These are phyloP conservation scores for Chromobotia macracanthus DNA, from an alignment of 2,797 vertebrate species.

Conservation along the genomic window DNA sequence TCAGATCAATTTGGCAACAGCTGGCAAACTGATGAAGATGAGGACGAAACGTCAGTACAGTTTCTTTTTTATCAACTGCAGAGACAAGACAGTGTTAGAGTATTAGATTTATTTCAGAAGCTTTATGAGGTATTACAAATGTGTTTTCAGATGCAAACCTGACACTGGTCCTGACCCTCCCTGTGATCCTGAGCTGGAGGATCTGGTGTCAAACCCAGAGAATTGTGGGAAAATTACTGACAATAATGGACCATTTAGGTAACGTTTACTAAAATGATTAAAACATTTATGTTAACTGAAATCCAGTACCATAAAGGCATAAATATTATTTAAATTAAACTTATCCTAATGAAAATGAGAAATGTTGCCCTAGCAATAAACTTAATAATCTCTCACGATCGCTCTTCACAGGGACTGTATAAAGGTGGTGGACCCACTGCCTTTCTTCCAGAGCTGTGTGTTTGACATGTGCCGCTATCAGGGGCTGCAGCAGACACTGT, in stretches of 20 bases:
- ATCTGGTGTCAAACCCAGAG: slow-evolving; percentile 71
- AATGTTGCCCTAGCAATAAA: too few relatives aligned
- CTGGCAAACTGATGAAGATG: slow-evolving; percentile 78
- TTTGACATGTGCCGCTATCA: slow-evolving; percentile 82
- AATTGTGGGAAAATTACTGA: slow-evolving; percentile 78
- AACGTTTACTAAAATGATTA: too few relatives aligned
- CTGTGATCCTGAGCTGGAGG: slow-evolving; percentile 71
- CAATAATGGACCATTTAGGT: slow-evolving; percentile 78
- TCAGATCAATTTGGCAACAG: slow-evolving; percentile 77
- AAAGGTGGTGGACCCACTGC: slow-evolving; percentile 69
- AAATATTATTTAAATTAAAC: too few relatives aligned
- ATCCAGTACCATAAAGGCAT: too few relatives aligned
- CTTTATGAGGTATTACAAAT: background rate
- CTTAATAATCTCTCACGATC: background rate
- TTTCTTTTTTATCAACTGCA: background rate
- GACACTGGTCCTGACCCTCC: slow-evolving; percentile 66
- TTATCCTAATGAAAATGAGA: too few relatives aligned
- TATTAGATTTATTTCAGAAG: background rate
- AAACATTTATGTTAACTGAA: too few relatives aligned
- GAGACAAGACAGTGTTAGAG: background rate
- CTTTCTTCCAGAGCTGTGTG: slow-evolving; percentile 81
- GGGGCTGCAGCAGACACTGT: slow-evolving; percentile 73
- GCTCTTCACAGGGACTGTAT: slow-evolving; percentile 74
- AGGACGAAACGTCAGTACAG: slow-evolving; percentile 74
- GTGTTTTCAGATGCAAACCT: slow-evolving; percentile 71